These are phyloP conservation scores for Amphiprion ocellaris DNA, from an alignment of 2,113 vertebrate species.

Conservation along the genomic window DNA sequence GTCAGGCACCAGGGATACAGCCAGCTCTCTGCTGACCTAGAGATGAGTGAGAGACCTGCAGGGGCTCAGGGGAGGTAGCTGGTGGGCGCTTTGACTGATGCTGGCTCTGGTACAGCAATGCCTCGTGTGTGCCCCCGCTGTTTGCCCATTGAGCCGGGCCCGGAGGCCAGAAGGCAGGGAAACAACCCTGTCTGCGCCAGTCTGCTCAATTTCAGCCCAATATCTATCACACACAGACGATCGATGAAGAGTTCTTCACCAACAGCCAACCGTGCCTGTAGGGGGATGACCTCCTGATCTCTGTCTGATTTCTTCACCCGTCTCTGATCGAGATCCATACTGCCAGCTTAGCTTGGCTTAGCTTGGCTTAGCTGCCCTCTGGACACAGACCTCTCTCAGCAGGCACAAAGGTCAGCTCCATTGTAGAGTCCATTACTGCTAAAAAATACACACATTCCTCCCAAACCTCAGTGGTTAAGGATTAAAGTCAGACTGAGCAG, in stretches of 20 bases:
- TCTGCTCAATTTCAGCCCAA: slow-evolving; percentile 67
- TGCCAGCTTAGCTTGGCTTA: slow-evolving; percentile 73
- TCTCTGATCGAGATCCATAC: slow-evolving; percentile 75
- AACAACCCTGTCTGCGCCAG: slow-evolving; percentile 42
- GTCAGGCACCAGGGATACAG: slow-evolving; percentile 64
- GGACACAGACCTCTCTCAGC: slow-evolving; percentile 61
- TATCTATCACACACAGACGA: slow-evolving; percentile 51
- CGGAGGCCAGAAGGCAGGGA: slow-evolving; percentile 53
- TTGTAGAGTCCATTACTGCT: slow-evolving; percentile 59
- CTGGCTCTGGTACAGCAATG: slow-evolving; percentile 21
- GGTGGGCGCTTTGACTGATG: slow-evolving; percentile 51
- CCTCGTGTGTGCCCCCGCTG: slow-evolving; percentile 41
- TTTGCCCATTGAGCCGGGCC: slow-evolving; percentile 43
- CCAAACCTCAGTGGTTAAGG: slow-evolving; percentile 40
- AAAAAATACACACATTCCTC: slow-evolving; percentile 47
- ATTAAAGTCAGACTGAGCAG: slow-evolving; percentile 46
- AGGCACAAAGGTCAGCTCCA: slow-evolving; percentile 63
- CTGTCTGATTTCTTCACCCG: slow-evolving; percentile 68
- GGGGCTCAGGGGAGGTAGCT: slow-evolving; percentile 26
- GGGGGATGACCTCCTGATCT: slow-evolving; percentile 73
- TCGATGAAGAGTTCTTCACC: slow-evolving; percentile 69
- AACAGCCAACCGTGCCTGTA: slow-evolving; percentile 48
- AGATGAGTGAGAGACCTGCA: slow-evolving; percentile 33
- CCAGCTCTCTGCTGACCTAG: slow-evolving; percentile 15
- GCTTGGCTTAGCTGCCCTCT: slow-evolving; percentile 71